Evolutionary conservation across 1,140 invertebrate species (phyloP).

Genomic region (Thalassaphorura encarpata): DNA sequence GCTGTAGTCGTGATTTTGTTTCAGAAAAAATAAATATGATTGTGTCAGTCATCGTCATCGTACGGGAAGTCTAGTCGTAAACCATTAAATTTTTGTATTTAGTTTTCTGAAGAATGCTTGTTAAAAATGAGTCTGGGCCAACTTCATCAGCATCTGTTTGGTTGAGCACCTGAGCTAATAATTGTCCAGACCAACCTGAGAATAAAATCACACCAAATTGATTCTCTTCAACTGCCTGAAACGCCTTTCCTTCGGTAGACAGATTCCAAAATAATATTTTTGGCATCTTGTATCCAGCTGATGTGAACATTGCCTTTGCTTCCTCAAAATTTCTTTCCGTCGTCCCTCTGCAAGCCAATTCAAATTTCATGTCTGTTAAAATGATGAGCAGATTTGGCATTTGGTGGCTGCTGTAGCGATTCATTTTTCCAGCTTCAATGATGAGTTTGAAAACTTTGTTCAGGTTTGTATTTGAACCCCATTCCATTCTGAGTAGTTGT

Average conservation of each 20-base stretch:
- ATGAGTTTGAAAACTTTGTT: constrained; percentile 26
- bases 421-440: constrained; percentile 12
- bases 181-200: constrained; percentile 29
- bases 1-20: too few species aligned
- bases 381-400: constrained; percentile 27
- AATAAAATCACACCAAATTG: constrained; percentile 20
- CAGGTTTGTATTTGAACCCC: constrained; percentile 26
- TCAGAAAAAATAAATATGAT: too few species aligned
- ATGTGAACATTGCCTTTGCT: constrained; percentile 12
- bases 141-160: neutral
- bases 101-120: neutral
- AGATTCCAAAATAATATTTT: constrained; percentile 30
- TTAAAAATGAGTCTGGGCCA: neutral
- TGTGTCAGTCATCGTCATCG: too few species aligned
- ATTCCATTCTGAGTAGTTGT: constrained; percentile 15
- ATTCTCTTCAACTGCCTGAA: constrained; percentile 16
- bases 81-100: neutral
- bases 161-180: constrained; percentile 18
- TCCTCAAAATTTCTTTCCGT: constrained; percentile 21
- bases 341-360: constrained; percentile 6
- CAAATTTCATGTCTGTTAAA: constrained; percentile 32
- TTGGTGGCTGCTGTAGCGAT: constrained; percentile 15
- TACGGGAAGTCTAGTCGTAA: too few species aligned
- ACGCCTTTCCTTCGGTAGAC: neutral
- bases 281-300: constrained; percentile 17